These are phyloP conservation scores for Formica exsecta DNA, from an alignment of 1,140 invertebrate species.

Conservation along the genomic window DNA sequence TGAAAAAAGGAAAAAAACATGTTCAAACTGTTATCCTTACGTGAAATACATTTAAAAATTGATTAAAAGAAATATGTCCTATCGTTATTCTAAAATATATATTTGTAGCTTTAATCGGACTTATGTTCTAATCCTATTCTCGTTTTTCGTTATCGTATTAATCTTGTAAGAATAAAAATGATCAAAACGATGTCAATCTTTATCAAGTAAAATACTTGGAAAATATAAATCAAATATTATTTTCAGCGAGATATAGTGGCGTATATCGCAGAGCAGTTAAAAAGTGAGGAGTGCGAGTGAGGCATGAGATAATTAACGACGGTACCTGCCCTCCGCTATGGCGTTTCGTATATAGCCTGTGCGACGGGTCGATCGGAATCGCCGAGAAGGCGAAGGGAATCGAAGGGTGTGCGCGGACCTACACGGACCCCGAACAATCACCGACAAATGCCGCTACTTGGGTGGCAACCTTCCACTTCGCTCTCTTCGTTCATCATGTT, in stretches of 20 bases:
- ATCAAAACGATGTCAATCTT: background rate
- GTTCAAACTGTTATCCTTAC: conserved; percentile 38
- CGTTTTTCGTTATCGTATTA: background rate
- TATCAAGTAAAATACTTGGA: background rate
- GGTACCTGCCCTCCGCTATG: conserved; percentile 34
- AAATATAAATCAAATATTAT: conserved; percentile 13
- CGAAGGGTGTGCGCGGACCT: conserved; percentile 68
- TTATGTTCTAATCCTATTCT: background rate
- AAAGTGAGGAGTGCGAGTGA: conserved; percentile 7
- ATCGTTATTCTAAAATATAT: background rate
- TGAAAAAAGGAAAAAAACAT: conserved; percentile 12
- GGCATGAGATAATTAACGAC: conserved; percentile 78
- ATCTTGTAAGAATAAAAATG: background rate
- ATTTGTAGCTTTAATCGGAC: background rate
- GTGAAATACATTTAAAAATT: conserved; percentile 23
- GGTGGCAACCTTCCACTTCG: conserved; percentile 75
- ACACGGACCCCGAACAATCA: conserved; percentile 76
- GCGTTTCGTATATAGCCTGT: conserved; percentile 54
- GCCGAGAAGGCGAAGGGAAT: conserved; percentile 56
- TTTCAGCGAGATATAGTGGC: background rate
- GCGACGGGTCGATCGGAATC: conserved; percentile 50
- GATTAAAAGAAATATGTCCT: background rate
- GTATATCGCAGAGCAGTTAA: background rate
- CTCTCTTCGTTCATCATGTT: conserved; percentile 27
- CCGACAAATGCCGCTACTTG: conserved; percentile 79